These are phyloP conservation scores for Rhipidura dahli DNA, from an alignment of 2,113 vertebrate species.

Conservation along the genomic window DNA sequence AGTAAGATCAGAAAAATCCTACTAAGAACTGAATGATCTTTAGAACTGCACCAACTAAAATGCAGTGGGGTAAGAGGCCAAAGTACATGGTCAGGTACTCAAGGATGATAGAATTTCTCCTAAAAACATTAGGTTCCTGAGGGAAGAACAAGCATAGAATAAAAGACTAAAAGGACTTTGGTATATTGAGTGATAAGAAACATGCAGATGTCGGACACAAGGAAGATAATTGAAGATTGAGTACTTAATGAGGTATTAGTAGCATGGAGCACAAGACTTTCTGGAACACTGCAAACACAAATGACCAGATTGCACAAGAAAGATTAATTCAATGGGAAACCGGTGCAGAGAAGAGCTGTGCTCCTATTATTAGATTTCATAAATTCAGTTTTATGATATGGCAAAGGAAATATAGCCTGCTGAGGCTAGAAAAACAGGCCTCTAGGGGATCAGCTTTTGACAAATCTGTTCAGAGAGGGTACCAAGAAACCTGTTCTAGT, in stretches of 20 bases:
- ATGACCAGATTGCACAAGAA: not conserved
- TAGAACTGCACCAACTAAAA: not conserved
- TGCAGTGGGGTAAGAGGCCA: not conserved
- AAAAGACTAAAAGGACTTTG: not conserved
- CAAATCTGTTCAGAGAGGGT: not conserved
- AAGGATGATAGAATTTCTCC: not conserved
- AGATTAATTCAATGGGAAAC: not conserved
- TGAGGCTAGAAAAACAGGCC: not conserved
- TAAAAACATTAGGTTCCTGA: not conserved
- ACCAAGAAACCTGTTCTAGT: not conserved
- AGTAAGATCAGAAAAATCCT: not conserved
- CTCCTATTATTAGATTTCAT: not conserved
- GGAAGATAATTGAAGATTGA: not conserved
- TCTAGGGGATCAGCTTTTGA: not conserved
- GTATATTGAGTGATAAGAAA: not conserved
- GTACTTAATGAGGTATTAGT: not conserved
- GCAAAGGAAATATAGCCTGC: not conserved
- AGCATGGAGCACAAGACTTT: not conserved
- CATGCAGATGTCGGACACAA: rapidly evolving
- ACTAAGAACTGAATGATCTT: not conserved
- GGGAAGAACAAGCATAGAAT: not conserved
- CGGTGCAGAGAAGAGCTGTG: not conserved
- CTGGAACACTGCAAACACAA: not conserved
- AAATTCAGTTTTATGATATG: not conserved
- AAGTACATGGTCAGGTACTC: not conserved